Percentiles rank a stretch among this genome's conserved stretches.
phyloP scores from a whole-genome alignment of 1,140 invertebrate species.

The Riptortus pedestris region DNA sequence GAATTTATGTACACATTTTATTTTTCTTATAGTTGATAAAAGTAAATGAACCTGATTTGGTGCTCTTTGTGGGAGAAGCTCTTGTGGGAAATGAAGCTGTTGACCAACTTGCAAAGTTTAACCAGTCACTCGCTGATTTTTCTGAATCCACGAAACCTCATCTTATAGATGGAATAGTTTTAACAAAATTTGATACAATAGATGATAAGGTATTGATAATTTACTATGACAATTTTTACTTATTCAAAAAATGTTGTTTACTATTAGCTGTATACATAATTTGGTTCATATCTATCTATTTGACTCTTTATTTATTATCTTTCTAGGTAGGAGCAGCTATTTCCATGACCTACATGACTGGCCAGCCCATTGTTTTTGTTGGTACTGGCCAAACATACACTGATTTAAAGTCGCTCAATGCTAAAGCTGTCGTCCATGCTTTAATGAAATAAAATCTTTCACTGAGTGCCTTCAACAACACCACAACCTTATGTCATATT shows the following conservation, averaged over 20 bases:
- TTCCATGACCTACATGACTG: conserved; percentile 99
- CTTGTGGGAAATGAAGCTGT: conserved; percentile 99
- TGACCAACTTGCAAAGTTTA: conserved; percentile 97
- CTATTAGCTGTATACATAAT: too few species aligned
- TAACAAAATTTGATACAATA: conserved; percentile 98
- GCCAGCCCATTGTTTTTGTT: conserved; percentile 98
- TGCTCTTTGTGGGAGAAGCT: conserved; percentile 97
- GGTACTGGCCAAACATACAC: conserved; percentile 99
- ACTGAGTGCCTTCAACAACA: conserved; percentile 2
- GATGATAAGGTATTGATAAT: conserved; percentile 81
- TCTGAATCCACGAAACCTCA: conserved; percentile 73
- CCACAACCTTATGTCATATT: neutral
- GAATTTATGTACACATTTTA: too few species aligned
- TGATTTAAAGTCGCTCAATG: conserved; percentile 93
- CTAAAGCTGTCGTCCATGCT: conserved; percentile 90
- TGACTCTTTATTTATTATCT: neutral
- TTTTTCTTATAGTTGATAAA: conserved; percentile 48
- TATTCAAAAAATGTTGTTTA: neutral
- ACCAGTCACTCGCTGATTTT: conserved; percentile 87
- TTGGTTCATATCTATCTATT: too few species aligned
- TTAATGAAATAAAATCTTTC: conserved; percentile 69
- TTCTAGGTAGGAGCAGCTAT: conserved; percentile 92
- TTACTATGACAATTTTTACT: neutral
- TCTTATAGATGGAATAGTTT: conserved; percentile 92
- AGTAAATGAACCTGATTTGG: conserved; percentile 90